Percentiles rank a stretch among this genome's conserved stretches.
These are phyloP conservation scores for Meiosimyza decipiens DNA, from an alignment of 2,888 invertebrate genomes.

Conservation along the genomic window DNA sequence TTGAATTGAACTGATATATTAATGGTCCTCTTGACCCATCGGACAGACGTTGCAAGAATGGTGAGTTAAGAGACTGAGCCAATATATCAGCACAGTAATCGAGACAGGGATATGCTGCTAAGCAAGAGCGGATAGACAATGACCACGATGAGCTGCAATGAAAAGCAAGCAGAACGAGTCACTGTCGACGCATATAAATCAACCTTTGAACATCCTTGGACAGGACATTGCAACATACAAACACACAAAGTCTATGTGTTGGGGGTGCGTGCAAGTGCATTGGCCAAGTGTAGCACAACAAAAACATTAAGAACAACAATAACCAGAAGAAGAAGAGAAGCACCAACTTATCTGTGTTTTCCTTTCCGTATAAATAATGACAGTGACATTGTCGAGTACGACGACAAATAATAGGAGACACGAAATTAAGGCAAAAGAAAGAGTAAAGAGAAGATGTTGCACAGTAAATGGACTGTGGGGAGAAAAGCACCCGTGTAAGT, in stretches of 20 bases:
- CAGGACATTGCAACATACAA: slow-evolving; percentile 33
- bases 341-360: slow-evolving; percentile 43
- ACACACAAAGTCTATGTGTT: slow-evolving; percentile 33
- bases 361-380: slow-evolving; percentile 61
- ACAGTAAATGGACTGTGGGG: no score
- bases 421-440: slow-evolving; percentile 5
- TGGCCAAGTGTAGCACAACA: slow-evolving; percentile 23
- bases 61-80: not conserved
- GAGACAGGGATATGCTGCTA: slow-evolving; percentile 40
- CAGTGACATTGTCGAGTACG: slow-evolving; percentile 60
- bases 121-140: slow-evolving; percentile 31
- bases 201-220: slow-evolving; percentile 46
- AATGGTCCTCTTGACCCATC: slow-evolving; percentile 50
- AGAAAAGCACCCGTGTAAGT: no score
- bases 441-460: not conserved
- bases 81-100: slow-evolving; percentile 47
- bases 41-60: slow-evolving; percentile 5
- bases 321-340: no score
- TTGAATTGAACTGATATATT: slow-evolving; percentile 64
- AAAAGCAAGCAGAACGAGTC: slow-evolving; percentile 44
- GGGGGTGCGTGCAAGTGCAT: slow-evolving; percentile 25
- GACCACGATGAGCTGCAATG: slow-evolving; percentile 23
- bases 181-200: slow-evolving; percentile 56
- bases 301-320: slow-evolving; percentile 20
- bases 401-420: slow-evolving; percentile 57